These are phyloP conservation scores for Nomada fucata DNA, from an alignment of 2,888 invertebrate genomes.

Conservation along the genomic window DNA sequence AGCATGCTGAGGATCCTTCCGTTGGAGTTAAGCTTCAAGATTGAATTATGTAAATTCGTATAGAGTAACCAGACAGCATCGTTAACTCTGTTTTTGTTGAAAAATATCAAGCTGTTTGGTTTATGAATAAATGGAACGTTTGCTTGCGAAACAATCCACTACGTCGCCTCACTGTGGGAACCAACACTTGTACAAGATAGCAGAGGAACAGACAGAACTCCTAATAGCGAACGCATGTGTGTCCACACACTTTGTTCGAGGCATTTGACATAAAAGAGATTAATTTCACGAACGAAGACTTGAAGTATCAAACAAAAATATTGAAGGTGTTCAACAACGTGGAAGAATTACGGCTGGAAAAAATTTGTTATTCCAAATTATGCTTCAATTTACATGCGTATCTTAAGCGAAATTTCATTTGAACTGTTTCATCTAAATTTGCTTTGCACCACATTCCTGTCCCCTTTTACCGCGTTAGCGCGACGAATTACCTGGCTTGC, in stretches of 20 bases:
- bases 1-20: no score
- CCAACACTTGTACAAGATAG: not conserved
- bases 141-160: no score
- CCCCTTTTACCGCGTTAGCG: conserved; percentile 18
- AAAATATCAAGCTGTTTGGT: no score
- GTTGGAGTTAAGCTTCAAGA: no score
- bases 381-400: conserved; percentile 21
- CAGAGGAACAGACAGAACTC: not conserved
- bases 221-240: conserved; percentile 5
- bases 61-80: no score
- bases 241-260: not conserved
- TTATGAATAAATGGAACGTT: no score
- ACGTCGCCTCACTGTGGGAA: no score
- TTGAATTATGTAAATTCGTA: no score
- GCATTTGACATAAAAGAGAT: not conserved
- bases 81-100: no score
- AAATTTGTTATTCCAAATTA: not conserved
- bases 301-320: not conserved
- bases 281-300: not conserved
- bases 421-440: conserved; percentile 14
- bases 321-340: not conserved
- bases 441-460: conserved; percentile 24
- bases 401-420: conserved; percentile 31
- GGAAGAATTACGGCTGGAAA: not conserved
- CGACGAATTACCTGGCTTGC: not conserved